Conservation (phyloP, 2,888 invertebrate species). For the Catonia carolina region DNA sequence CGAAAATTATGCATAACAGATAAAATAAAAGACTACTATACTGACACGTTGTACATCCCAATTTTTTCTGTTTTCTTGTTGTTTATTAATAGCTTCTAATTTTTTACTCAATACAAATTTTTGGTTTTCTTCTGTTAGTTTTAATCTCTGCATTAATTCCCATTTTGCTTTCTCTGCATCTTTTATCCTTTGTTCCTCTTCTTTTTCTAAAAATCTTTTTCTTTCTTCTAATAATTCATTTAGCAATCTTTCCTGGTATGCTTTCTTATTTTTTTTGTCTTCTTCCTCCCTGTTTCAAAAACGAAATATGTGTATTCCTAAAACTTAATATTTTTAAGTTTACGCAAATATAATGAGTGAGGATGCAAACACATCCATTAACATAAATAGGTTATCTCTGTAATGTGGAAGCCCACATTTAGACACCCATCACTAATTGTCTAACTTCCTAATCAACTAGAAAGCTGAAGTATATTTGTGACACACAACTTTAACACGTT, state of each 20-base stretch:
- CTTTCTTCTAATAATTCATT: constrained; percentile 37
- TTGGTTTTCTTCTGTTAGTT: constrained; percentile 47
- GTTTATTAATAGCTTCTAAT: constrained; percentile 43
- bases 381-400: no score
- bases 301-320: no score
- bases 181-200: constrained; percentile 41
- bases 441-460: no score
- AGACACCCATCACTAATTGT: no score
- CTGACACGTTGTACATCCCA: constrained; percentile 48
- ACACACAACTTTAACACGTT: no score
- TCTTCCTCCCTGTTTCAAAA: constrained; percentile 41
- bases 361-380: no score
- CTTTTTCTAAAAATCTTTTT: constrained; percentile 37
- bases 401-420: no score
- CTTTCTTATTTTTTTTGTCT: constrained; percentile 39
- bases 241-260: constrained; percentile 39
- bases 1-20: no score
- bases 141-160: constrained; percentile 53
- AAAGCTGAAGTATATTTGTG: no score
- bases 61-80: constrained; percentile 44
- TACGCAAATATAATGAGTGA: no score
- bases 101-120: constrained; percentile 44
- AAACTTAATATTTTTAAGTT: no score
- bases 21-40: no score
- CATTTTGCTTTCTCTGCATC: constrained; percentile 46